Percentiles rank a stretch among this genome's conserved stretches.
Evolutionary conservation across 1,140 invertebrate genomes (phyloP).

Genomic region (Mylabris phalerata): DNA sequence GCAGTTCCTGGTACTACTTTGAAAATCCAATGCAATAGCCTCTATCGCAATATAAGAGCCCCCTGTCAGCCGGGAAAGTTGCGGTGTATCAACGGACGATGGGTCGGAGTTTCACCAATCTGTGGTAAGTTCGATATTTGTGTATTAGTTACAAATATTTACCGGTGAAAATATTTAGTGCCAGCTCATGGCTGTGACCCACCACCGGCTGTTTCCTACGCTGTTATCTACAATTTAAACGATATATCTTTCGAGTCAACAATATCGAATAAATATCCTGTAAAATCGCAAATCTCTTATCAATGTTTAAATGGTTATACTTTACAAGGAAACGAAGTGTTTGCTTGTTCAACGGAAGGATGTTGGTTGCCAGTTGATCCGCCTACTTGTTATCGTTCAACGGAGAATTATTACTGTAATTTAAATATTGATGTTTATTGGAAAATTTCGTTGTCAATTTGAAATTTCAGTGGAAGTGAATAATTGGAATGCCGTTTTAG

Average conservation of each 20-base stretch:
- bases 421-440: neutral
- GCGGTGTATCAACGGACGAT: constrained; percentile 30
- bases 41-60: constrained; percentile 25
- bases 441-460: constrained; percentile 1
- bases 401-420: constrained; percentile 23
- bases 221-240: constrained; percentile 13
- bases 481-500: constrained; percentile 33
- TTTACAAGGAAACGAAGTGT: constrained; percentile 39
- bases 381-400: constrained; percentile 26
- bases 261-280: constrained; percentile 22
- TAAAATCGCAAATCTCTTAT: constrained; percentile 42
- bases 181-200: constrained; percentile 26
- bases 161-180: constrained; percentile 5
- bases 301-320: constrained; percentile 42
- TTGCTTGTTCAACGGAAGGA: constrained; percentile 41
- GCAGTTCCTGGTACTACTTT: constrained; percentile 23
- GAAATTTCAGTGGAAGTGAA: constrained; percentile 30
- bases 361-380: constrained; percentile 44
- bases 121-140: constrained; percentile 27
- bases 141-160: too few species aligned
- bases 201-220: constrained; percentile 27
- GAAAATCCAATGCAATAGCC: constrained; percentile 29
- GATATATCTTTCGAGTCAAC: constrained; percentile 9
- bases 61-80: constrained; percentile 32
- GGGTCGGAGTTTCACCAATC: constrained; percentile 32